Percentiles rank a stretch among this genome's conserved stretches.
Evolutionary conservation across 2,797 vertebrate species (phyloP).

Genomic region (Acanthornis magna): DNA sequence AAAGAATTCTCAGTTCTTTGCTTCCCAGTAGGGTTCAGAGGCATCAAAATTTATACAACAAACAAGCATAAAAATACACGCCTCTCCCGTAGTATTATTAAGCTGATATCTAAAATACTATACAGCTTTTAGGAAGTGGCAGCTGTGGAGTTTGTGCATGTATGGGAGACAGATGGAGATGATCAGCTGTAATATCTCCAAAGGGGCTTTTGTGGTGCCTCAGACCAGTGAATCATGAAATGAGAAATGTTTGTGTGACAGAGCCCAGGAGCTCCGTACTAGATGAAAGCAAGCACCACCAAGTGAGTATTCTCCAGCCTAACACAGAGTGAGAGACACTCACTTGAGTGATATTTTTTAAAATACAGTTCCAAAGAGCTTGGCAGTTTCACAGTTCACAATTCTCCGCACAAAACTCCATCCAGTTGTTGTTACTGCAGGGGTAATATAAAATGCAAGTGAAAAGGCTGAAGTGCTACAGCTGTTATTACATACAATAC

Average conservation of each 20-base stretch:
- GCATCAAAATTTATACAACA: neutral
- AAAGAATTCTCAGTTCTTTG: neutral
- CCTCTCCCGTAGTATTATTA: neutral
- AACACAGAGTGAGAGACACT: neutral
- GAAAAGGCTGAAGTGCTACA: neutral
- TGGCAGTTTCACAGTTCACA: neutral
- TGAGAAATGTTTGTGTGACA: conserved; percentile 32
- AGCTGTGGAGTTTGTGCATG: neutral
- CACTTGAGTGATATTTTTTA: neutral
- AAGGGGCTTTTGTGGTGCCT: conserved; percentile 28
- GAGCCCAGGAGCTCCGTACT: neutral
- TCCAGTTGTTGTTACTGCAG: neutral
- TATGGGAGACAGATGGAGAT: conserved; percentile 48
- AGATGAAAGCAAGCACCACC: neutral
- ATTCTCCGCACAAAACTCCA: neutral
- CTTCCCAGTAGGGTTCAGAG: neutral
- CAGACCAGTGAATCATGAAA: conserved; percentile 63
- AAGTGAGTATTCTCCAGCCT: neutral
- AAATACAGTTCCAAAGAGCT: neutral
- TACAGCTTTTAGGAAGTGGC: neutral
- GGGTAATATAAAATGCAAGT: neutral
- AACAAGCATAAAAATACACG: neutral
- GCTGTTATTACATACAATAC: neutral
- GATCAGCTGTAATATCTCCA: conserved; percentile 34
- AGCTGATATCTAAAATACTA: neutral